Evolutionary conservation across 2,113 vertebrate genomes (phyloP).

Genomic region (Rhea pennata): DNA sequence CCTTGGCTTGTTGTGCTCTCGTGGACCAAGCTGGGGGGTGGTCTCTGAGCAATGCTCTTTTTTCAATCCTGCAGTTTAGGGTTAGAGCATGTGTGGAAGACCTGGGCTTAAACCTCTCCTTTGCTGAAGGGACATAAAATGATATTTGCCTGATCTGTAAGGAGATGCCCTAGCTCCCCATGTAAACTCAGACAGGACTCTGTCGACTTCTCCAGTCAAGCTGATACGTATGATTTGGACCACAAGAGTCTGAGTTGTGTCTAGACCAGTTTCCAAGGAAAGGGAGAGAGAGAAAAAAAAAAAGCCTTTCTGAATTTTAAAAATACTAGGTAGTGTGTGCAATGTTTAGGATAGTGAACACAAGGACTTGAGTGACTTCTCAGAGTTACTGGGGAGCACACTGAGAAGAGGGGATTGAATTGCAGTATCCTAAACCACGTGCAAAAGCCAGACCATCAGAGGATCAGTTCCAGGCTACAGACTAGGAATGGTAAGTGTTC

Average conservation of each 20-base stretch:
- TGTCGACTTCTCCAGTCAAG: neutral
- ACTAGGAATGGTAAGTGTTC: neutral
- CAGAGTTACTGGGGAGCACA: neutral
- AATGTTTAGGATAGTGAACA: neutral
- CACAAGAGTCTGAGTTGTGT: neutral
- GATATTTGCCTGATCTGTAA: neutral
- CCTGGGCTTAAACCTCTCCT: neutral
- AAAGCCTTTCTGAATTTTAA: neutral
- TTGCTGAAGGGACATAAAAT: neutral
- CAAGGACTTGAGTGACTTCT: neutral
- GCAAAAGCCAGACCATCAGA: neutral
- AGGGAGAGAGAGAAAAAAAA: neutral
- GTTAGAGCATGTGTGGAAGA: neutral
- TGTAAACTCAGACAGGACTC: neutral
- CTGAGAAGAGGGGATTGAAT: neutral
- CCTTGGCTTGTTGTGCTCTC: neutral
- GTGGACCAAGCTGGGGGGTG: neutral
- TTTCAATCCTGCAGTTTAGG: neutral
- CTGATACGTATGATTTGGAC: neutral
- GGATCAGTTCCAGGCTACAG: neutral
- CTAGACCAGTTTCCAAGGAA: neutral
- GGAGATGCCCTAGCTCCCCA: neutral
- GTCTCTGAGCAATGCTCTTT: neutral
- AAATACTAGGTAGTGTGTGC: neutral
- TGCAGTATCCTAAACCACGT: neutral